phyloP scores from a whole-genome alignment of 2,113 vertebrate genomes.

The Corapipo altera region DNA sequence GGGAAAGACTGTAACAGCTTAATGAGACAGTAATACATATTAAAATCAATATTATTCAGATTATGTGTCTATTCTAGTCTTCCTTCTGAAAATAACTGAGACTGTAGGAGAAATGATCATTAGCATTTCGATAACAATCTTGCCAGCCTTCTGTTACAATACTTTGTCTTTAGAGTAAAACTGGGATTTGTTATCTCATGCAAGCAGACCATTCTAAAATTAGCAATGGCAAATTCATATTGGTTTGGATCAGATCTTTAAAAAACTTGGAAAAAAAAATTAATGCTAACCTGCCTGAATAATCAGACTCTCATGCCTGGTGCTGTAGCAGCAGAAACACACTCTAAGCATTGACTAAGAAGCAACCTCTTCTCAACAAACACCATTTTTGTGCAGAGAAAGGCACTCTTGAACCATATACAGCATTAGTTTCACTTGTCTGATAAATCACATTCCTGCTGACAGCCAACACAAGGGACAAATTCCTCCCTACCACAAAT shows the following conservation, averaged over 20 bases:
- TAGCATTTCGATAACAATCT: constrained; percentile 65
- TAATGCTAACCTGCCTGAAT: neutral
- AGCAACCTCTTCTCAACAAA: neutral
- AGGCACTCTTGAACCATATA: neutral
- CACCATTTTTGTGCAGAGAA: constrained; percentile 7
- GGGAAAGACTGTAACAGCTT: constrained; percentile 32
- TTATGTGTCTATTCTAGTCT: constrained; percentile 44
- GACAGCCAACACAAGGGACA: neutral
- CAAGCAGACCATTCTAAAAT: constrained; percentile 48
- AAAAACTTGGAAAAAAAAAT: neutral
- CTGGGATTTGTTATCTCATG: constrained; percentile 33
- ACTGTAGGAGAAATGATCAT: constrained; percentile 32
- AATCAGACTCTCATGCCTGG: constrained; percentile 6
- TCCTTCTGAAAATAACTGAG: constrained; percentile 52
- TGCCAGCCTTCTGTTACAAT: constrained; percentile 42
- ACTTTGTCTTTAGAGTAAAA: constrained; percentile 40
- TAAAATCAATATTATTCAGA: constrained; percentile 57
- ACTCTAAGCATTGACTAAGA: neutral
- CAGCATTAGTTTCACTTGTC: neutral
- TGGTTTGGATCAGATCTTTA: neutral
- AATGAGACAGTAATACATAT: constrained; percentile 55
- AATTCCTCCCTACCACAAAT: neutral
- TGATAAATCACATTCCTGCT: constrained; percentile 3
- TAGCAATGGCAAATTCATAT: neutral
- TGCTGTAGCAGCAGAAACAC: constrained; percentile 21